A percentile compares a stretch with the other conserved stretches of the same genome.
These are phyloP conservation scores for Symphodus melops DNA, from an alignment of 2,113 vertebrate genomes.

Conservation along the genomic window DNA sequence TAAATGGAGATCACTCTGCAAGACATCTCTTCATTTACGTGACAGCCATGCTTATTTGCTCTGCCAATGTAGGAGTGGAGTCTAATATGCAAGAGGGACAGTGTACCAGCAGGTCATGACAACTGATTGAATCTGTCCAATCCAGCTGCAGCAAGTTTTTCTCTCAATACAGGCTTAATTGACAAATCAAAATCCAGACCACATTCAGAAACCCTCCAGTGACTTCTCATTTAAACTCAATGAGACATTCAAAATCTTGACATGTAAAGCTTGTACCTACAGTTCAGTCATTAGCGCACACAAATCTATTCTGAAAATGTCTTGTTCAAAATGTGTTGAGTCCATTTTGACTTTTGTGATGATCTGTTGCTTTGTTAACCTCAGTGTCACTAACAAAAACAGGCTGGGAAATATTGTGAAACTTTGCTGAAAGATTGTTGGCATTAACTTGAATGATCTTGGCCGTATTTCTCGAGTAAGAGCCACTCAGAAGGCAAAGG, in stretches of 20 bases:
- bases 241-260: conserved; percentile 18
- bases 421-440: no score
- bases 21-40: conserved; percentile 76
- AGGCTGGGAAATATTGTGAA: no score
- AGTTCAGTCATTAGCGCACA: conserved; percentile 32
- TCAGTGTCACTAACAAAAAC: no score
- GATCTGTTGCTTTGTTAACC: no score
- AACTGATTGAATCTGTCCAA: conserved; percentile 35
- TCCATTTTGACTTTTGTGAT: no score
- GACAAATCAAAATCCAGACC: conserved; percentile 45
- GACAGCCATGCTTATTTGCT: conserved; percentile 60
- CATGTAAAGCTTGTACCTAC: conserved; percentile 14
- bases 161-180: conserved; percentile 34
- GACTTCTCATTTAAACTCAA: conserved; percentile 16
- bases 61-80: conserved; percentile 48
- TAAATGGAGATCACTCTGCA: conserved; percentile 78
- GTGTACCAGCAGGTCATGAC: conserved; percentile 42
- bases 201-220: conserved; percentile 27
- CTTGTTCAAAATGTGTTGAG: no score
- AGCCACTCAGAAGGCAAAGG: no score
- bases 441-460: no score
- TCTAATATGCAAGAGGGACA: conserved; percentile 44
- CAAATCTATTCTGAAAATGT: no score
- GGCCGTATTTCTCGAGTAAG: no score
- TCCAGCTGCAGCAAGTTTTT: conserved; percentile 18